phyloP scores from a whole-genome alignment of 2,888 invertebrate species.

The Ypsolopha scabrella region DNA sequence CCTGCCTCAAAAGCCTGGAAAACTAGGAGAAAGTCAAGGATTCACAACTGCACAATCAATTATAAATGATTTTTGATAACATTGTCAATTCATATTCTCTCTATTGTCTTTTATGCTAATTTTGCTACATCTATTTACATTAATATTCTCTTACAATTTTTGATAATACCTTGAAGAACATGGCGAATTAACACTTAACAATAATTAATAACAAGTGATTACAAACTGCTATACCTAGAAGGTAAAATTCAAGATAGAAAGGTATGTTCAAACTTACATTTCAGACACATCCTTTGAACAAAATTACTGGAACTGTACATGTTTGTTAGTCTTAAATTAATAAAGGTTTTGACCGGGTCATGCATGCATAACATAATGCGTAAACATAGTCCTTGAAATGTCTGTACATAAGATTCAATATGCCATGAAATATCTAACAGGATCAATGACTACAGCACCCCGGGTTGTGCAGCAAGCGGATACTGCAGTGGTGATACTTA shows the following conservation, averaged over 20 bases:
- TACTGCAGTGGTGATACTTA: constrained; percentile 44
- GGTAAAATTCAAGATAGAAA: neutral
- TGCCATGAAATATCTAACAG: constrained; percentile 46
- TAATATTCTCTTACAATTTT: constrained; percentile 2
- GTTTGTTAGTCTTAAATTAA: neutral
- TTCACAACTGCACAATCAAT: no score
- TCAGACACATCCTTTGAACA: neutral
- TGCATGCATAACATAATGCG: constrained; percentile 23
- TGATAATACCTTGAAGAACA: constrained; percentile 5
- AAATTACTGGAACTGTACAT: neutral
- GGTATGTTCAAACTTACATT: neutral
- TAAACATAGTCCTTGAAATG: constrained; percentile 43
- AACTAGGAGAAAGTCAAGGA: no score
- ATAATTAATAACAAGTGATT: constrained; percentile 4
- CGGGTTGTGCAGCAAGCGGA: constrained; percentile 47
- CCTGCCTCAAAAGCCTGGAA: no score
- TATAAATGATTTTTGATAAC: no score
- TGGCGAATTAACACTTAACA: constrained; percentile 2
- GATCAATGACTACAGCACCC: constrained; percentile 63
- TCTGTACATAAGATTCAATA: constrained; percentile 44
- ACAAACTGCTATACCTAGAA: constrained; percentile 1
- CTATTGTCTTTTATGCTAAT: constrained; percentile 6
- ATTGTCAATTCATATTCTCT: neutral
- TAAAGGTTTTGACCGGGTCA: neutral
- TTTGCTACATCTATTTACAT: constrained; percentile 1